These are phyloP conservation scores for Callosobruchus maculatus DNA, from an alignment of 2,888 invertebrate genomes.

Conservation along the genomic window DNA sequence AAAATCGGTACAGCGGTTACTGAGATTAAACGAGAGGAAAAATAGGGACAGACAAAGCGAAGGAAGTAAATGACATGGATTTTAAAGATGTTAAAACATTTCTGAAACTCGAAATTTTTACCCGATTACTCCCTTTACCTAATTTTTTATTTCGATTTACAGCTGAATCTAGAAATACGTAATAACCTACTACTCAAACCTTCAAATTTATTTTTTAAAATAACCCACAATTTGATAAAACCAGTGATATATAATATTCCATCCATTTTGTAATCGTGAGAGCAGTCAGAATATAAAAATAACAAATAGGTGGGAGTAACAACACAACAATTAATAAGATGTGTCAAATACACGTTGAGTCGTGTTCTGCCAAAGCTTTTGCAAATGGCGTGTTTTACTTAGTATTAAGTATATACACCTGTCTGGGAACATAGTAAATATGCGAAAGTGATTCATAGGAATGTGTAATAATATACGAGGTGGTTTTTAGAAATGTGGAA, in stretches of 20 bases:
- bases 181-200: too few species aligned
- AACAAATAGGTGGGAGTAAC: not conserved
- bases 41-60: too few species aligned
- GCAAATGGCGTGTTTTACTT: not conserved
- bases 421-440: not conserved
- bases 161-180: too few species aligned
- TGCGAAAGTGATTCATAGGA: not conserved
- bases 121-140: too few species aligned
- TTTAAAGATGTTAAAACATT: too few species aligned
- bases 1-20: too few species aligned
- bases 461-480: not conserved
- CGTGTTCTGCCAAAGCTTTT: not conserved
- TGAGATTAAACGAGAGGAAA: too few species aligned
- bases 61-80: too few species aligned
- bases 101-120: too few species aligned
- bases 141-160: too few species aligned
- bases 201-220: too few species aligned
- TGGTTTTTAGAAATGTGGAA: not conserved
- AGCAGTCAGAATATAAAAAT: not conserved
- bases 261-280: not conserved
- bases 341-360: not conserved
- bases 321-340: not conserved
- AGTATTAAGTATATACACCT: not conserved
- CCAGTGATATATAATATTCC: not conserved
- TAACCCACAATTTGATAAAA: too few species aligned